Evolutionary conservation across 2,113 vertebrate genomes (phyloP).

Genomic region (Cyanoderma ruficeps): DNA sequence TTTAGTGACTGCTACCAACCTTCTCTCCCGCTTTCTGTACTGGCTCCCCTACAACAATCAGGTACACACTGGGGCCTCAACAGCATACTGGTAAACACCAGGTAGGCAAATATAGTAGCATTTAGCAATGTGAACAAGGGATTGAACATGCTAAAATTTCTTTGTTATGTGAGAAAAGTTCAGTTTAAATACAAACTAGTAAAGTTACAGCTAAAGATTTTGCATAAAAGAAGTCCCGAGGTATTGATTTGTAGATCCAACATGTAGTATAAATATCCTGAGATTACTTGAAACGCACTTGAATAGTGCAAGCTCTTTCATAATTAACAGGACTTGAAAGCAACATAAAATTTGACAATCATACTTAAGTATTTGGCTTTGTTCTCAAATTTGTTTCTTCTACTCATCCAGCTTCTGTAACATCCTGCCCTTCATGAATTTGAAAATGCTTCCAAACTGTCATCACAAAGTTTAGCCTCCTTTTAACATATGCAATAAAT

Average conservation of each 20-base stretch:
- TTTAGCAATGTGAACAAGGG: neutral
- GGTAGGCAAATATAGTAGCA: neutral
- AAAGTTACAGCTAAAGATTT: neutral
- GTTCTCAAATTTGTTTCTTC: neutral
- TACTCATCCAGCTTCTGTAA: neutral
- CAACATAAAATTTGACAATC: neutral
- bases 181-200: neutral
- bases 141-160: neutral
- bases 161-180: neutral
- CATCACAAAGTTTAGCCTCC: neutral
- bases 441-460: neutral
- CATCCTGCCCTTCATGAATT: neutral
- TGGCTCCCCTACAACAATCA: accelerated
- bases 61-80: neutral
- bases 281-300: neutral
- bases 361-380: neutral
- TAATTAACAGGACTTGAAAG: neutral
- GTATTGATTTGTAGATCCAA: neutral
- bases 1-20: neutral
- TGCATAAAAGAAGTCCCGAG: neutral
- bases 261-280: neutral
- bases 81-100: neutral
- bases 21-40: accelerated
- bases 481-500: neutral
- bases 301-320: neutral